Base-by-base conservation (phyloP, 2,797 vertebrate genomes). In the Strix occidentalis region DNA sequence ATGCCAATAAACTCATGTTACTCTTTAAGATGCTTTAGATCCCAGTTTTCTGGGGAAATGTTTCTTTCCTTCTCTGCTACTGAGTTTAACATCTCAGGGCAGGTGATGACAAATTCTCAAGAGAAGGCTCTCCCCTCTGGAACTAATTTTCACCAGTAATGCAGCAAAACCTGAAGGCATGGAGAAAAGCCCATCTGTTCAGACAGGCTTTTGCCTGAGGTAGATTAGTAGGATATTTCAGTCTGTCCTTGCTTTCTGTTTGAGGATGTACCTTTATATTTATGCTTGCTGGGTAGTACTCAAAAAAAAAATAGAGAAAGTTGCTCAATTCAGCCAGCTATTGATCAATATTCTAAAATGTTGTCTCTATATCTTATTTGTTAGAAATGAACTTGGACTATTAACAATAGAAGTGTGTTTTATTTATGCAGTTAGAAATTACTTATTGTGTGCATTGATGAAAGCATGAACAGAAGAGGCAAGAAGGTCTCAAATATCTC, bases 71-170 rank as follows among this genome's bases (percentile, higher is more conserved):
- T 84, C 70, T 78, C 18, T 57, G 46, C 8, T 94, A 25, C 23
- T 41, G 60, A 91, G n/a, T 78, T 88, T 53, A 85, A 77, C 33
- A 69, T 91, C 75, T 64, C 0, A 1, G 18, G 35, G 48, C 28
- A 89, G 25, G 14, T 60, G 60, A 74, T 41, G 57, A 82, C 43
- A 84, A 82, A 82, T 64, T 82, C 89, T 83, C 75, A 63, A 33
- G 66, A 72, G 90, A 89, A 54, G 28, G 13, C 4, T 92, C 15
- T 92, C 15, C 68, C 31, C 56, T 95, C 78, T 94, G 84, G 87
- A 96, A 68, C 24, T 64, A 79, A 91, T 95, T 96, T 96, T 64
- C 48, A 65, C 48, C 37, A 93, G 60, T 74, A 87, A 85, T 61
- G 29, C 23, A 71, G 50, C 26, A 82, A 68, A 89, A 94, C 68